Evolutionary conservation across 1,140 invertebrate species (phyloP), one percentile per base, ranked within the genome.

Genomic region (Aphelenchoides fujianensis): DNA sequence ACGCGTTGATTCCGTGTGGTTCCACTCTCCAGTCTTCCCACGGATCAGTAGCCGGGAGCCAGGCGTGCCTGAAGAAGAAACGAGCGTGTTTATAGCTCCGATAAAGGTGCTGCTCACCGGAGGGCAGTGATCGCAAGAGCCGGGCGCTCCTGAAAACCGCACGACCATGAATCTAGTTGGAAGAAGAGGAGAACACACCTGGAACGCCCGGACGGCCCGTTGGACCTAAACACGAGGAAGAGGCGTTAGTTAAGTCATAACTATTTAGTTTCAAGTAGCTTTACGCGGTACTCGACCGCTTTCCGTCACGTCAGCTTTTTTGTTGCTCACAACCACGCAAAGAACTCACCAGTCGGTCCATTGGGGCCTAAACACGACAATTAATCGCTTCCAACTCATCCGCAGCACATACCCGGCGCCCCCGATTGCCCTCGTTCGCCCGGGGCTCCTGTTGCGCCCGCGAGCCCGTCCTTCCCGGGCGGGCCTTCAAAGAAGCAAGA

Each of bases 91-190:
- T 12, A 48, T 16, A 12, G 23, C 12, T 12, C 41, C 41, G 41
- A 48, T 16, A 12, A 16, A 16, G 12, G 12, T 16, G 12, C 12
- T 12, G 23, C 81, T 61, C n/a, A 81, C 82, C 32, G 81, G 75
- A 36, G 81, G 82, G 55, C 81, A 83, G 59, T 84, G 82, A 28
- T 82, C 80, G 74, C 81, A 83, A 30, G 71, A 57, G 32, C 81
- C 81, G 23, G 72, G 73, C 19, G 73, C 62, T 41, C 82, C 81
- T 19, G 74, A 48, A 48, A 48, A 5, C 19, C 12, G 41, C 12
- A 48, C 7, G 34, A 59, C 12, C 7, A 59, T 59, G 19, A 59
- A 48, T 12, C 41, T 48, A 23, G 19, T 30, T 59, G 23, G 12
- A 16, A 16, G 41, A 48, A 48, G 41, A 12, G 12, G 23, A 48